phyloP scores from a whole-genome alignment of 2,888 invertebrate genomes.

The Ornithoptera alexandrae region DNA sequence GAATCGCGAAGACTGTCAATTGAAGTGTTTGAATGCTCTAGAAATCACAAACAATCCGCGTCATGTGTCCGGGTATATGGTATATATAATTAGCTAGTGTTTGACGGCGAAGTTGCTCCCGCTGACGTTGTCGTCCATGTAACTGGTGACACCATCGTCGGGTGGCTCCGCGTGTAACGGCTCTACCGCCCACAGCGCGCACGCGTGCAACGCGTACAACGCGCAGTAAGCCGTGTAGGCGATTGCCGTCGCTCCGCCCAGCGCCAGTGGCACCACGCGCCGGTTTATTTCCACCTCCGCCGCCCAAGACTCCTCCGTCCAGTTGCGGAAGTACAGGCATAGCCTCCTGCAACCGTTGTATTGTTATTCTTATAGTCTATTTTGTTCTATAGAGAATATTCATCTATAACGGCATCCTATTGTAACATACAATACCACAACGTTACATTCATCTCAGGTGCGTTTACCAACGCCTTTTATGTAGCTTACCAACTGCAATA shows the following conservation, averaged over 20 bases:
- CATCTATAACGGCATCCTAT: no score
- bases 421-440: no score
- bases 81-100: conserved; percentile 19
- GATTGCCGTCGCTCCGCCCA: conserved; percentile 47
- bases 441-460: no score
- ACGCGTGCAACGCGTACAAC: conserved; percentile 46
- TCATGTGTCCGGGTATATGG: no score
- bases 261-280: conserved; percentile 44
- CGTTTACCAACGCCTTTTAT: no score
- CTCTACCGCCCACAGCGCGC: conserved; percentile 59
- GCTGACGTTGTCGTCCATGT: conserved; percentile 44
- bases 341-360: conserved; percentile 43
- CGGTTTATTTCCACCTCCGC: conserved; percentile 34
- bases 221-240: conserved; percentile 54
- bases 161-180: conserved; percentile 51
- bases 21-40: no score
- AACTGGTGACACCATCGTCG: conserved; percentile 43
- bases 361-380: no score
- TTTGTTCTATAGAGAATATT: no score
- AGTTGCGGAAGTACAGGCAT: conserved; percentile 56
- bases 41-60: no score
- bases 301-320: conserved; percentile 59
- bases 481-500: no score
- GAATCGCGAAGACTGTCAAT: no score
- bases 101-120: conserved; percentile 40